Conservation (phyloP, 2,888 invertebrate genomes). For the Escarpia spicata region DNA sequence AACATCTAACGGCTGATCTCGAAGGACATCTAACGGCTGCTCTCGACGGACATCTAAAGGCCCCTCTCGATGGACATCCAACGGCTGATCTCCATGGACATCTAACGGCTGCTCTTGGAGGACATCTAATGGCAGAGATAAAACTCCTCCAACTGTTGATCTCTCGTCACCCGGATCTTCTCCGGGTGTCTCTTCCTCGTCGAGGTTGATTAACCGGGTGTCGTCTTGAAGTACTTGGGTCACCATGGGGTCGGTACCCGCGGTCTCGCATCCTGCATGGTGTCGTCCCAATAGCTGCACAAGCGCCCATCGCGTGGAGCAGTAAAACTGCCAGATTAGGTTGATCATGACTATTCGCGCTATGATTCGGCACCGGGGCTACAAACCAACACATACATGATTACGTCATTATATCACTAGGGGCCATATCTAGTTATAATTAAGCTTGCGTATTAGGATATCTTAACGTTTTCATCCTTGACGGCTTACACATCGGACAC, state of each 20-base stretch:
- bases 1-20: too few species aligned
- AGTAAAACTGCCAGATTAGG: background rate
- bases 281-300: background rate
- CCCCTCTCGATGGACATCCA: too few species aligned
- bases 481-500: too few species aligned
- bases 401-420: background rate
- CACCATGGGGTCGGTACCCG: background rate
- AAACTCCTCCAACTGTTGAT: background rate
- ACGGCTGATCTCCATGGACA: background rate
- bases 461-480: too few species aligned
- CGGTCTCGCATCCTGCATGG: background rate
- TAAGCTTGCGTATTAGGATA: too few species aligned
- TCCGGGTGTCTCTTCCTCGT: background rate
- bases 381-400: background rate
- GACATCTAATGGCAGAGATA: background rate
- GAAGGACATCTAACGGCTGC: too few species aligned
- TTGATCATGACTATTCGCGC: background rate
- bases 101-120: background rate
- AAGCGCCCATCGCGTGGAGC: background rate
- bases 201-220: background rate
- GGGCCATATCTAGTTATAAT: background rate
- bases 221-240: background rate
- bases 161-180: background rate
- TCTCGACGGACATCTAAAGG: too few species aligned
- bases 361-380: background rate